phyloP scores from a whole-genome alignment of 2,797 vertebrate genomes.

The Orientallactaga sibirica region DNA sequence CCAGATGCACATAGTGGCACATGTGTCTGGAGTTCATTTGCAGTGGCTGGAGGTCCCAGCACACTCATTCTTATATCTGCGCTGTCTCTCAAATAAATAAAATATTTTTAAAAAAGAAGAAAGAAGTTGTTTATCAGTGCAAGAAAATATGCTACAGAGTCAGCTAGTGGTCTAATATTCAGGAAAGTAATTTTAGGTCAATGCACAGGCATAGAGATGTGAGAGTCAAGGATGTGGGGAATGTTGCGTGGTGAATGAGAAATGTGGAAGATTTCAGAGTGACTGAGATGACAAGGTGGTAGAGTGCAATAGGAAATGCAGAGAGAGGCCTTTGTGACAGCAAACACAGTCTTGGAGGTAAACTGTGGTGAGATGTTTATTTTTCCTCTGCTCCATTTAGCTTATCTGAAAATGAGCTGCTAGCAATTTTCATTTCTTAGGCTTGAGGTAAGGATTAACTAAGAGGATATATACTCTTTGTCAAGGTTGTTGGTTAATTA shows the following conservation, averaged over 20 bases:
- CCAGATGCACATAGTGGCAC: too few relatives aligned
- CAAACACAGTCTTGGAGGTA: not conserved
- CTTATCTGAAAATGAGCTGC: not conserved
- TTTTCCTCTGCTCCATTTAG: not conserved
- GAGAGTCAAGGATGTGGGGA: not conserved
- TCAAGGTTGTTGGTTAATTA: constrained; percentile 14
- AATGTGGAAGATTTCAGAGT: not conserved
- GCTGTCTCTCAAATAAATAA: too few relatives aligned
- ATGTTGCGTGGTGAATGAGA: not conserved
- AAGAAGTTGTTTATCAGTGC: not conserved
- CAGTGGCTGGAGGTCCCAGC: too few relatives aligned
- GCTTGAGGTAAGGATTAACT: not conserved
- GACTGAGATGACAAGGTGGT: not conserved
- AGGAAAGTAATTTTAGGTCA: not conserved
- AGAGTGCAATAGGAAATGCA: not conserved
- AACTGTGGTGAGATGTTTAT: not conserved
- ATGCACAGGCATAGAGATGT: not conserved
- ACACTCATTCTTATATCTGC: too few relatives aligned
- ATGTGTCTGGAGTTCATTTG: too few relatives aligned
- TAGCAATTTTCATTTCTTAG: not conserved
- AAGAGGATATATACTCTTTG: not conserved
- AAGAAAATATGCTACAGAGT: not conserved
- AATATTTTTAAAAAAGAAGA: not conserved
- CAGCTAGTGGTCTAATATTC: not conserved
- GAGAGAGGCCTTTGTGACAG: not conserved